phyloP scores from a whole-genome alignment of 2,113 vertebrate genomes.

The Monopterus albus region DNA sequence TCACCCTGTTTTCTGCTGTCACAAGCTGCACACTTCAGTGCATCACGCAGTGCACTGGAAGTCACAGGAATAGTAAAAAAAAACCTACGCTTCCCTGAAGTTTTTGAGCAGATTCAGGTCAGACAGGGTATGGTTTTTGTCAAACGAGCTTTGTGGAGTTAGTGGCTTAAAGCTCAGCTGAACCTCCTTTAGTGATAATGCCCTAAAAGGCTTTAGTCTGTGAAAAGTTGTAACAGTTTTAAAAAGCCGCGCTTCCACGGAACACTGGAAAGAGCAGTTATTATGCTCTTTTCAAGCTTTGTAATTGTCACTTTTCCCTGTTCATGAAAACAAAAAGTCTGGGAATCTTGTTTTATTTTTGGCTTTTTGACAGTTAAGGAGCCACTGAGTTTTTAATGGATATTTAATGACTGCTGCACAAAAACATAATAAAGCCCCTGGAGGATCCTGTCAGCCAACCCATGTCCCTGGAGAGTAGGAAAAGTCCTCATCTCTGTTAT shows the following conservation, averaged over 20 bases:
- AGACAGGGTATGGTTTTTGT: slow-evolving; percentile 39
- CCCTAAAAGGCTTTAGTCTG: slow-evolving; percentile 1
- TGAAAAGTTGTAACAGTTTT: slow-evolving; percentile 39
- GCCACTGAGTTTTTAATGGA: slow-evolving; percentile 68
- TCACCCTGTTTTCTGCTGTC: slow-evolving; percentile 38
- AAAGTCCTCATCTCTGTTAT: slow-evolving; percentile 59
- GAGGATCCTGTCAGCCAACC: slow-evolving; percentile 52
- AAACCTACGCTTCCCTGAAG: slow-evolving; percentile 46
- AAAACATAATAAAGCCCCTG: slow-evolving; percentile 53
- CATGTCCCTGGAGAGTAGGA: slow-evolving; percentile 50
- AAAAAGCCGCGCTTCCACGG: slow-evolving; percentile 16
- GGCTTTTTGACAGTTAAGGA: slow-evolving; percentile 62
- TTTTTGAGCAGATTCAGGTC: slow-evolving; percentile 59
- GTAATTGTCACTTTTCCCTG: slow-evolving; percentile 48
- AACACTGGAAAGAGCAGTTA: slow-evolving; percentile 30
- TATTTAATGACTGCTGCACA: slow-evolving; percentile 58
- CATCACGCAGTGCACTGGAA: slow-evolving; percentile 12
- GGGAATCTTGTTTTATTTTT: slow-evolving; percentile 62
- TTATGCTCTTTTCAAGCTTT: slow-evolving; percentile 49
- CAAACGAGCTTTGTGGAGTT: slow-evolving; percentile 41
- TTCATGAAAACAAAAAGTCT: slow-evolving; percentile 24
- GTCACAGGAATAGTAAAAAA: slow-evolving; percentile 18
- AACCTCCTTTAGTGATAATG: slow-evolving; percentile 29
- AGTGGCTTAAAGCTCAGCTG: slow-evolving; percentile 36
- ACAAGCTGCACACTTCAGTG: slow-evolving; percentile 42